phyloP scores from a whole-genome alignment of 2,888 invertebrate species.

The Orthosia incerta region DNA sequence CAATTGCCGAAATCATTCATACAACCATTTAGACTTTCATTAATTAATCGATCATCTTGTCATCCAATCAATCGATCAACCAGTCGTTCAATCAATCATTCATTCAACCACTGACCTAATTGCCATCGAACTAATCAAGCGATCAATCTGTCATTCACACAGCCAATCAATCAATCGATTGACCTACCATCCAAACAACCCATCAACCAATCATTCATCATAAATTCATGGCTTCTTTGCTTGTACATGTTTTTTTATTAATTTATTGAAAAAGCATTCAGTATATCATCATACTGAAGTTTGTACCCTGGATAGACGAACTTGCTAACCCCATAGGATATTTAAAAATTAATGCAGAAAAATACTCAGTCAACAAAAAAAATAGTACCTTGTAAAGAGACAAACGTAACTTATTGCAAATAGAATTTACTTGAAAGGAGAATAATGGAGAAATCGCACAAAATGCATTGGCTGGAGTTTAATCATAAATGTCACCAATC shows the following conservation, averaged over 20 bases:
- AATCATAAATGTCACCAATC: not conserved
- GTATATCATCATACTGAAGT: constrained; percentile 94
- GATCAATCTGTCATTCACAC: not conserved
- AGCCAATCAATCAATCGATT: not conserved
- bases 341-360: not conserved
- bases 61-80: not conserved
- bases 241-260: too few relatives aligned
- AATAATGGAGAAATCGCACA: not conserved
- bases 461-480: not conserved
- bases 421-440: not conserved
- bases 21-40: not conserved
- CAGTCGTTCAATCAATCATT: not conserved
- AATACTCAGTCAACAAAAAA: not conserved
- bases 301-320: constrained; percentile 97
- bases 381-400: not conserved
- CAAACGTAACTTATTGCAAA: not conserved
- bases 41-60: not conserved
- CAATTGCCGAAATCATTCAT: not conserved
- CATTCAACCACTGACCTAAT: not conserved
- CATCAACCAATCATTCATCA: too few relatives aligned
- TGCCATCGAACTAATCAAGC: not conserved
- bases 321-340: constrained; percentile 90
- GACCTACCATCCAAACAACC: too few relatives aligned
- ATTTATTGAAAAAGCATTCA: too few relatives aligned
- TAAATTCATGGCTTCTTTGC: too few relatives aligned